These are phyloP conservation scores for Nothobranchius kuhntae DNA, from an alignment of 2,113 vertebrate species.

Conservation along the genomic window DNA sequence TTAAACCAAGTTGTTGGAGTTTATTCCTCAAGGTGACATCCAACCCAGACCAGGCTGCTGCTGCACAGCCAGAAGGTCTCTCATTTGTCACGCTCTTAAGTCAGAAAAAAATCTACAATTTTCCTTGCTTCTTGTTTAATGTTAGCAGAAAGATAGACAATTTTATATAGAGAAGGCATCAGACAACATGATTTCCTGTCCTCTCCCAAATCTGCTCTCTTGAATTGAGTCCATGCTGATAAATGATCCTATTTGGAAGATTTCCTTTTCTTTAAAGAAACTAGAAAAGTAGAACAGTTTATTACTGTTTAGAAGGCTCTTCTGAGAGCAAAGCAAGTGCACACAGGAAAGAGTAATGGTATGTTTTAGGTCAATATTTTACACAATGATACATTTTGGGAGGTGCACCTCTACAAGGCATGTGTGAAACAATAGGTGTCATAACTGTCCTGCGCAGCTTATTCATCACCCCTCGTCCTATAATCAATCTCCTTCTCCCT, in stretches of 20 bases:
- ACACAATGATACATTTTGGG: constrained; percentile 92
- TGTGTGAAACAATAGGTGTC: constrained; percentile 91
- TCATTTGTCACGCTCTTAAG: constrained; percentile 87
- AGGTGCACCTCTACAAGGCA: constrained; percentile 83
- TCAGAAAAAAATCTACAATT: constrained; percentile 76
- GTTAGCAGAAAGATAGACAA: constrained; percentile 80
- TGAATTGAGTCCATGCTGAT: constrained; percentile 30
- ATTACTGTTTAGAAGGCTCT: constrained; percentile 54
- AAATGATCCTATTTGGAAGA: constrained; percentile 64
- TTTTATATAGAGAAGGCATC: constrained; percentile 86
- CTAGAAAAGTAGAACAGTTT: constrained; percentile 23
- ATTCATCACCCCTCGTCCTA: constrained; percentile 86
- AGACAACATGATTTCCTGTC: constrained; percentile 81
- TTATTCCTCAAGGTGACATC: constrained; percentile 79
- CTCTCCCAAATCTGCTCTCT: constrained; percentile 48
- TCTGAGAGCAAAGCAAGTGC: constrained; percentile 37
- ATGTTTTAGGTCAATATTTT: constrained; percentile 93
- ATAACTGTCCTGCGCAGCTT: constrained; percentile 86
- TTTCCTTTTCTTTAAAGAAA: constrained; percentile 15
- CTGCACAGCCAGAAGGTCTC: constrained; percentile 76
- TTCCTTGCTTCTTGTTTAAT: constrained; percentile 70
- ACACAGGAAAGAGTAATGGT: constrained; percentile 85
- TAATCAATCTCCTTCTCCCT: constrained; percentile 89
- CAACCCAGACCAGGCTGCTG: not conserved
- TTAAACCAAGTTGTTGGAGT: constrained; percentile 38